Base-by-base conservation (phyloP, 2,888 invertebrate species). In the Hirtodrosophila alboralis region DNA sequence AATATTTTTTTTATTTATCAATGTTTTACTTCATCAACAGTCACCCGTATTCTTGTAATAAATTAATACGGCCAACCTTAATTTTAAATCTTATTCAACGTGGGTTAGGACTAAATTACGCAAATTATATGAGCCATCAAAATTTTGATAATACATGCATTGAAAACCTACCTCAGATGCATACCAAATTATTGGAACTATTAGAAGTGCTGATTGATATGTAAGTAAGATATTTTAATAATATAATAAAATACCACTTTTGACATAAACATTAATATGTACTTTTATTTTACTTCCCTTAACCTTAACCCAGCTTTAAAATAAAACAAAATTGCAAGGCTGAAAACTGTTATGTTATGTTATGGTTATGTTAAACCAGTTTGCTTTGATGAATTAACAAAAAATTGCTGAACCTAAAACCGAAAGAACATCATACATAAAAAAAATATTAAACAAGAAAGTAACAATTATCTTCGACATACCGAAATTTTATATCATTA, bases 121-220 rank as follows among this genome's bases (percentile, higher is more conserved):
- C 18, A 16, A 44, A 53, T 7, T 16, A 9, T 30, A 16, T 4
- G 21, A 51, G 27, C 40, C 54, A 45, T 26, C 5, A 27, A 9
- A 51, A 37, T 31, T 57, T 76, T 33, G 67, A 74, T 41, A 27
- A 54, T 18, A 9, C 52, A 14, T 76, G 62, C 14, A 36, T 63
- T 9, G 40, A 18, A 27, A 47, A 47, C 2, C 44, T 74, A 14
- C 71, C 80, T 1, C 41, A 57, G 26, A 65, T 80, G 28, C 43
- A 65, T 6, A 21, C 14, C 1, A 74, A 76, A 21, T 41, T 80
- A 16, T 16, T 78, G 4, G 77, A 78, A 3, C 44, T 78, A n/a
- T 31, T 78, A 38, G 71, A 71, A 63, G 57, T 64, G 1, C 28
- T 78, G 1, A 67, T 78, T 21, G 16, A 54, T 8, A 53, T 59